Percentiles rank a stretch among this genome's conserved stretches.
Evolutionary conservation across 2,797 vertebrate genomes (phyloP).

Genomic region (Paramormyrops hopkinsi): DNA sequence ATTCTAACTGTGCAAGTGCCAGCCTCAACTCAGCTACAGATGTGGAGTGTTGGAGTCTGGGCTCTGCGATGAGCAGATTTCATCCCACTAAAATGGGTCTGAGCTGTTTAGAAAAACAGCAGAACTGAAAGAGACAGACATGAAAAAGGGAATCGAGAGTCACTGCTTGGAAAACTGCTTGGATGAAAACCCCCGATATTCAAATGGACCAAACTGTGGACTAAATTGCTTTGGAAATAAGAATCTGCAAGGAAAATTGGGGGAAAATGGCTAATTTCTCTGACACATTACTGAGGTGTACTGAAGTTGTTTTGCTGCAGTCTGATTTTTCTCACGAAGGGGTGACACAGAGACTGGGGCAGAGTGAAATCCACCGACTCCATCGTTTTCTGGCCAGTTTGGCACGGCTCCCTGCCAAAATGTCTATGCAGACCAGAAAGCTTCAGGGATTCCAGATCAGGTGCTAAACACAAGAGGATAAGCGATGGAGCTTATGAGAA

Average conservation of each 20-base stretch:
- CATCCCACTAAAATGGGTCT: neutral
- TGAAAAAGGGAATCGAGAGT: neutral
- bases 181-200: neutral
- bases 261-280: neutral
- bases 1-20: neutral
- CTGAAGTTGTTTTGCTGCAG: neutral
- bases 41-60: neutral
- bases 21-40: neutral
- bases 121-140: neutral
- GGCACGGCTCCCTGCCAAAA: neutral
- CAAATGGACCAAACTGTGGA: neutral
- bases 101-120: neutral
- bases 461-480: slow-evolving; percentile 37
- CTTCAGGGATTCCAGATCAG: slow-evolving; percentile 41
- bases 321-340: neutral
- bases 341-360: neutral
- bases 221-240: neutral
- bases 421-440: neutral
- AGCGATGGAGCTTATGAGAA: slow-evolving; percentile 24
- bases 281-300: neutral
- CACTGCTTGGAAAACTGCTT: neutral
- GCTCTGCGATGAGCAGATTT: neutral
- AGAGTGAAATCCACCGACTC: neutral
- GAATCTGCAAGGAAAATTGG: neutral
- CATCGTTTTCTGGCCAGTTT: neutral